Percentiles rank a stretch among this genome's conserved stretches.
phyloP scores from a whole-genome alignment of 2,797 vertebrate genomes.

The Centroberyx gerrardi region DNA sequence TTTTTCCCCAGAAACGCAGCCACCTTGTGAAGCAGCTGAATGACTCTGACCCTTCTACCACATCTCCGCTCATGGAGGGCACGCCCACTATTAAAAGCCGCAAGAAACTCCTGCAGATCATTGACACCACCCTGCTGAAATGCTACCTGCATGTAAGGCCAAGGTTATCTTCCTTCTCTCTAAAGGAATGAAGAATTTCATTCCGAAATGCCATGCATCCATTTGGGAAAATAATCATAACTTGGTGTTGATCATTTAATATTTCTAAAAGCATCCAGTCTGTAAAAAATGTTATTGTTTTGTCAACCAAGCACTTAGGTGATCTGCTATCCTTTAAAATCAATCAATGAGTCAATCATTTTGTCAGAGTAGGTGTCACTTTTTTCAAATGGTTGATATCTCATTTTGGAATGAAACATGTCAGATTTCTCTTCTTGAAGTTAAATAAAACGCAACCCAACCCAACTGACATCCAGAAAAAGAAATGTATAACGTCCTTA shows the following conservation, averaged over 20 bases:
- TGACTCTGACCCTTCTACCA: conserved; percentile 94
- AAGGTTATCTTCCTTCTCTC: neutral
- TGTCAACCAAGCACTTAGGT: no score
- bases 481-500: no score
- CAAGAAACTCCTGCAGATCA: conserved; percentile 98
- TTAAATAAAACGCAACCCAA: no score
- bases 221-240: neutral
- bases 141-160: conserved; percentile 96
- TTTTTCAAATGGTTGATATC: no score
- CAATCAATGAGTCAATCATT: no score
- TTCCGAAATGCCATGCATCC: neutral
- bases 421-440: no score
- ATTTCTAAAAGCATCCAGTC: no score
- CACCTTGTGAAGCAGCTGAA: conserved; percentile 97
- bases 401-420: no score
- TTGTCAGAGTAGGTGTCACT: no score
- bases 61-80: conserved; percentile 97
- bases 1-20: conserved; percentile 91
- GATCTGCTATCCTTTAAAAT: no score
- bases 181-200: neutral
- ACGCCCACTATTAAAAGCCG: conserved; percentile 98
- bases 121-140: conserved; percentile 97
- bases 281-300: no score
- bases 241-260: neutral
- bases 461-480: no score